Base-by-base conservation (phyloP, 2,113 vertebrate genomes). In the Sylvilagus bachmani region DNA sequence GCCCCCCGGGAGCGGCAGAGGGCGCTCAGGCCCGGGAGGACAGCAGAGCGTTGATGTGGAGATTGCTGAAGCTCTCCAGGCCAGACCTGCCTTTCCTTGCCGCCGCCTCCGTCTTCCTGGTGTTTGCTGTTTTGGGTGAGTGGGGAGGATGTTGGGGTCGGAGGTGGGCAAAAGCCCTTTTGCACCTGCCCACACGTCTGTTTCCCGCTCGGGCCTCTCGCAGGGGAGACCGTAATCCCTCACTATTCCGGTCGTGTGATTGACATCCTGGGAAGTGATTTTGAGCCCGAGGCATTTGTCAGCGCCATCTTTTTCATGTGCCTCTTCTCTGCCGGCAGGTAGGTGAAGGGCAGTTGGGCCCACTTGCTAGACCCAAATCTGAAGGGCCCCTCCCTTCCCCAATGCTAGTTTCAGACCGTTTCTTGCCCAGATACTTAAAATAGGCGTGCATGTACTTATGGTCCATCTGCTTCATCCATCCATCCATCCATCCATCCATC, bases 251-350 rank as follows among this genome's bases (percentile, higher is more conserved):
- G 97, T 10, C 96, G 33, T 0, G 94, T 97, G 86, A 96, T 96
- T 69, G 97, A 97, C 86, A 95, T 97, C 80, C 94, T 97, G 78
- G 96, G 96, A 27, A 70, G 86, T 0, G 89, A 96, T 62, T 97
- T 97, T 66, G 94, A 97, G 67, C 94, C 96, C 0, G 86, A 97
- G 4, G 90, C 95, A 62, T 97, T 97, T 58, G 31, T 0, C 89
- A 97, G 79, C 0, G 91, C 97, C 93, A 97, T 97, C 62, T 66
- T 92, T 17, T 93, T 87, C 95, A 96, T 97, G 96, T 96, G 86
- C 64, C 67, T 97, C 13, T 36, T 95, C 83, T 97, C 97, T 12
- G 0, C 94, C 1, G 96, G 71, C 38, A 97, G 97, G 97, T 97
- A 70, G 89, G 96, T 93, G 70, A 38, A 10, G 31, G 62, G n/a